A percentile compares a stretch with the other conserved stretches of the same genome.
These are phyloP conservation scores for Polypterus senegalus DNA, from an alignment of 2,113 vertebrate genomes.

Conservation along the genomic window DNA sequence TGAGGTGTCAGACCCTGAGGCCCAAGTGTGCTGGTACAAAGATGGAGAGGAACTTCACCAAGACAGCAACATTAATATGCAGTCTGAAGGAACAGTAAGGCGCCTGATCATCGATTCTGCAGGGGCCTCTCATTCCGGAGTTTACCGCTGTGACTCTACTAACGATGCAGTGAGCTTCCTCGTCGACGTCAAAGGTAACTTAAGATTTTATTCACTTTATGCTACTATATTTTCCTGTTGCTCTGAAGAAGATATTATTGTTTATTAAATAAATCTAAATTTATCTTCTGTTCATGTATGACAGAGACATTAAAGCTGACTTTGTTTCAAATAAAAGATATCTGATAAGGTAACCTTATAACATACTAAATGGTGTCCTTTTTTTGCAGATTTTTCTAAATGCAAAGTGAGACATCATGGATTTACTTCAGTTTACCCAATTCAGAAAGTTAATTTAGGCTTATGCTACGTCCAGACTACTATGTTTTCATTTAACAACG, in stretches of 20 bases:
- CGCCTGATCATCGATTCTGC: constrained; percentile 35
- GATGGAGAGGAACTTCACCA: constrained; percentile 23
- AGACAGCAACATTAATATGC: constrained; percentile 29
- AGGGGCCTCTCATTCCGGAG: constrained; percentile 50
- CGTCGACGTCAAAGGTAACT: constrained; percentile 60
- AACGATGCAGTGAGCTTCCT: constrained; percentile 51
- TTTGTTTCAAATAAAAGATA: too few relatives aligned
- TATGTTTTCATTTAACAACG: too few relatives aligned
- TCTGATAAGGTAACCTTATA: too few relatives aligned
- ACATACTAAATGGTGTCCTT: too few relatives aligned
- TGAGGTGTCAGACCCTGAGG: constrained; percentile 49
- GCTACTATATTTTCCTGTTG: constrained; percentile 29
- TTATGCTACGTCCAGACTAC: too few relatives aligned
- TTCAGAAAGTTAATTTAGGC: too few relatives aligned
- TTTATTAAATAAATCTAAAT: constrained; percentile 23
- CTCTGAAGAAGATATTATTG: constrained; percentile 30
- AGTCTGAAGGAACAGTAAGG: constrained; percentile 27
- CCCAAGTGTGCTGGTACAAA: constrained; percentile 49
- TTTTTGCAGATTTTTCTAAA: too few relatives aligned
- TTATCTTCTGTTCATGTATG: constrained; percentile 13
- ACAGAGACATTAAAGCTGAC: too few relatives aligned
- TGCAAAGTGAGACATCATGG: too few relatives aligned
- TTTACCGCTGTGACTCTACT: constrained; percentile 48
- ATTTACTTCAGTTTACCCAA: too few relatives aligned
- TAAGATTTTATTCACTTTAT: constrained; percentile 43